Conservation (phyloP, 2,888 invertebrate genomes). For the Drosophila demipolita region DNA sequence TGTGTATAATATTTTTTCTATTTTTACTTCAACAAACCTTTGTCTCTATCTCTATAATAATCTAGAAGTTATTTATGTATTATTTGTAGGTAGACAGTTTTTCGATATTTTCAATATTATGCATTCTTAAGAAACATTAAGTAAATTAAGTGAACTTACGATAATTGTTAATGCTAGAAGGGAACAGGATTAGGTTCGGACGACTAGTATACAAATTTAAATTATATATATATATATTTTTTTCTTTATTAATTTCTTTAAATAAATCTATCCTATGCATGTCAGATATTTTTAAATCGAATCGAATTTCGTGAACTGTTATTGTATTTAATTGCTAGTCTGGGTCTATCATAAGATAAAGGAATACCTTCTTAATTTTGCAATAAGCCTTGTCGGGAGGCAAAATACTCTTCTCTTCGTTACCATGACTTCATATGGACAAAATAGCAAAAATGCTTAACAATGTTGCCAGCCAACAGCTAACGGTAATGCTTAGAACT, state of each 20-base stretch:
- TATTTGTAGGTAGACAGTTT: background rate
- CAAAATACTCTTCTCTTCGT: background rate
- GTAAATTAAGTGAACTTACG: background rate
- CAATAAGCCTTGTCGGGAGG: background rate
- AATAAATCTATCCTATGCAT: background rate
- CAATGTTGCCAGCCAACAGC: constrained; percentile 12
- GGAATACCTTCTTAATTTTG: background rate
- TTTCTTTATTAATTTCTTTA: background rate
- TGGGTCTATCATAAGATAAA: background rate
- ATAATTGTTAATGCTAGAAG: background rate
- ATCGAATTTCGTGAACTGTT: background rate
- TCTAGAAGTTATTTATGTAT: background rate
- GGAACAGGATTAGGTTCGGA: no score
- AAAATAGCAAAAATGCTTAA: constrained; percentile 47
- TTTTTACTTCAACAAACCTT: background rate
- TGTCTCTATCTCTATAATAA: background rate
- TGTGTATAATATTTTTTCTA: no score
- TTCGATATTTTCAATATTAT: background rate
- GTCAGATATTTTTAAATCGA: background rate
- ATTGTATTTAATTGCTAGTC: background rate
- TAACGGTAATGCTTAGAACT: constrained; percentile 58
- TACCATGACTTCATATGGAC: background rate
- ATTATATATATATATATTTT: no score
- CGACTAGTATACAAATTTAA: no score
- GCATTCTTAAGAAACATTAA: background rate